These are phyloP conservation scores for Congeria kusceri DNA, from an alignment of 2,888 invertebrate genomes.

Conservation along the genomic window DNA sequence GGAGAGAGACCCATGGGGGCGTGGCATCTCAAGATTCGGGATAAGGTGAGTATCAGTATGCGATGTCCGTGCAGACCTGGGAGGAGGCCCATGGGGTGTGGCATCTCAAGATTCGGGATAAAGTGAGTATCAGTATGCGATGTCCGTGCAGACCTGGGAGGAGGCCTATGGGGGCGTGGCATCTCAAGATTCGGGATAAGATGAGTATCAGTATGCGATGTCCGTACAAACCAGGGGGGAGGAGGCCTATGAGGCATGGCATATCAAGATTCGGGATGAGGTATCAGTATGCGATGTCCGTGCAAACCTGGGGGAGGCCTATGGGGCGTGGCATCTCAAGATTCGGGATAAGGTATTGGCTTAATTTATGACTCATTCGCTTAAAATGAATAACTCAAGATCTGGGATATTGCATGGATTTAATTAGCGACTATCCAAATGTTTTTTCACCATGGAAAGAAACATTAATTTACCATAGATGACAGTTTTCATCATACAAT, in stretches of 20 bases:
- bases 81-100: conserved; percentile 91
- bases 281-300: no score
- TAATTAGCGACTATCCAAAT: no score
- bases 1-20: conserved; percentile 92
- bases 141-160: conserved; percentile 96
- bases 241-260: conserved; percentile 89
- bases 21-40: conserved; percentile 77
- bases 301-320: conserved; percentile 90
- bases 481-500: no score
- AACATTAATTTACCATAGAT: no score
- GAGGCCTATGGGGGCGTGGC: conserved; percentile 88
- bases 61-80: conserved; percentile 96
- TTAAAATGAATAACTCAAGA: no score
- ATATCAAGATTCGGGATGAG: conserved; percentile 75
- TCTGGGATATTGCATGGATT: no score
- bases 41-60: no score
- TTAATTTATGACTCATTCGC: no score
- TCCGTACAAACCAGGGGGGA: conserved; percentile 90
- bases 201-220: no score
- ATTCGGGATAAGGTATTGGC: conserved; percentile 75
- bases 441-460: no score
- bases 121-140: no score
- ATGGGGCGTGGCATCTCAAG: conserved; percentile 86
- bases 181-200: conserved; percentile 75
- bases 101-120: conserved; percentile 76